Conservation (phyloP, 2,888 invertebrate genomes). For the Elaeidobius kamerunicus region DNA sequence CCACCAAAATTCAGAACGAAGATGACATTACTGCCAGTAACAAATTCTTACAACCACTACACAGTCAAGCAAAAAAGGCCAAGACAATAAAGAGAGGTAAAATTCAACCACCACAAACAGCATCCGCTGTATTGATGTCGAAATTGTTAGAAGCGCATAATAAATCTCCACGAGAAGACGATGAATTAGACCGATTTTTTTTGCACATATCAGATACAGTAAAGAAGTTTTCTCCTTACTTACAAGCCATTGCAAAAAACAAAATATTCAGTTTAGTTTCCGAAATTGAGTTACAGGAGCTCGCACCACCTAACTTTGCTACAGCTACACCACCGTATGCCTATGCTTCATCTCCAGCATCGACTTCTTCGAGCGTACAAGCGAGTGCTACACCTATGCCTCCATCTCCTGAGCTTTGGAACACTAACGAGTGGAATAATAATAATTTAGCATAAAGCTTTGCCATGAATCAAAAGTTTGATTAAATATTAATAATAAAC, state of each 20-base stretch:
- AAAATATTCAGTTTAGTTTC: slow-evolving; percentile 20
- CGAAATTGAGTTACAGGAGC: slow-evolving; percentile 22
- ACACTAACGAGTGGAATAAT: neutral
- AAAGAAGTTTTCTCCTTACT: slow-evolving; percentile 23
- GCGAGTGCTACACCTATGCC: slow-evolving; percentile 15
- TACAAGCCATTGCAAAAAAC: slow-evolving; percentile 19
- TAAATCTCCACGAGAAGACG: neutral
- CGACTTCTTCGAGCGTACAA: slow-evolving; percentile 7
- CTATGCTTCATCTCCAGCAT: slow-evolving; percentile 4
- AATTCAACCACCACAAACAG: neutral
- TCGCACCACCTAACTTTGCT: slow-evolving; percentile 9
- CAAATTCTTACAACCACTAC: no score
- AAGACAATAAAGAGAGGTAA: neutral
- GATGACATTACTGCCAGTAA: slow-evolving; percentile 3
- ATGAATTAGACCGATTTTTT: slow-evolving; percentile 24
- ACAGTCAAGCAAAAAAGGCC: neutral
- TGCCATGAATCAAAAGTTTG: neutral
- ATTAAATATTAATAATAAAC: neutral
- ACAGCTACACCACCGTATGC: neutral
- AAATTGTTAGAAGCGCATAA: neutral
- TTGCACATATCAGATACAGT: slow-evolving; percentile 17
- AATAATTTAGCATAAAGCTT: neutral
- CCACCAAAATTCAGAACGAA: slow-evolving; percentile 7
- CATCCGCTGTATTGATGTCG: neutral
- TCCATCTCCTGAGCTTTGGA: slow-evolving; percentile 20